Evolutionary conservation across 1,140 invertebrate genomes (phyloP), one percentile per base, ranked within the genome.

Genomic region (Antheraea pernyi): DNA sequence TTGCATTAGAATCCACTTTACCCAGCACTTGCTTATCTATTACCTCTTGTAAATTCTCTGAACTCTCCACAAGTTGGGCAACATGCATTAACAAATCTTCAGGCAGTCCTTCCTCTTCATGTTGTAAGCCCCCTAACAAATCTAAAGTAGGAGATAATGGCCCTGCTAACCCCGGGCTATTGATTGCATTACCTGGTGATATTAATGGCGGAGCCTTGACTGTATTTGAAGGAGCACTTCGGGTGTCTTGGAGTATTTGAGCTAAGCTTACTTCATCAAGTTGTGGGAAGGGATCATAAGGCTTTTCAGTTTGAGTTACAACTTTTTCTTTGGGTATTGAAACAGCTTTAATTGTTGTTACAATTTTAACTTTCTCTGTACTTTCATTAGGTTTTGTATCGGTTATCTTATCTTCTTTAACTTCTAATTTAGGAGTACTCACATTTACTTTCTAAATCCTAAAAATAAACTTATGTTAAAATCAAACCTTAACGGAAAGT

Each of bases 1-100:
- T 90, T 16, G 74, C 37, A 8, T 76, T 68, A n/a, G 86, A 68
- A 70, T 88, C 88, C 36, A 91, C 91, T 88, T 94, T 90, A 79
- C 93, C 91, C 68, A 93, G 72, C 68, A 94, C 90, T 86, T 95
- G 93, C 78, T 95, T 95, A 74, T 95, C 95, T 64, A 95, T 95
- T 22, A 95, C 94, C 80, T 95, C 95, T 79, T 95, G 94, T 36
- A 95, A 88, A 77, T 94, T 93, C 82, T 95, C 95, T 7, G 94
- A 93, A 78, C 95, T 95, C 68, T 94, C 94, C 10, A 95, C 95
- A 18, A 95, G 86, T 16, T 95, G 93, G 3, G 95, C 95, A 13
- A 95, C 95, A 85, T 95, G 94, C 89, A 95, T 95, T 10, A 95
- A 80, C 68, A 95, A 93, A 86, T 95, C 95, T 72, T 95, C 95